Conservation (phyloP, 1,140 invertebrate species). For the Protaetia brevitarsis region DNA sequence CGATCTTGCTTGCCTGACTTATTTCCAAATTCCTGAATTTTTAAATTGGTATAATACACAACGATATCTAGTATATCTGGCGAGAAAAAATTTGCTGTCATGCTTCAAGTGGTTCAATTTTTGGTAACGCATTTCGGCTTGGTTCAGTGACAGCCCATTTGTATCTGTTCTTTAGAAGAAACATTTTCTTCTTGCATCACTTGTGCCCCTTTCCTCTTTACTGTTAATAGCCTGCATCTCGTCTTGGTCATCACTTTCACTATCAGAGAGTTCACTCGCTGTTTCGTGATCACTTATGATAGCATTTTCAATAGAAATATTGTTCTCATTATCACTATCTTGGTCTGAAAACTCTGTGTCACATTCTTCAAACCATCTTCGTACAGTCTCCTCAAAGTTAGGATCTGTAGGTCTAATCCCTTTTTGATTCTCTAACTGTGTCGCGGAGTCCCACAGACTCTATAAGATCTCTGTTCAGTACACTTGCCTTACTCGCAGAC, state of each 20-base stretch:
- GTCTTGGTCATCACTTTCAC: no score
- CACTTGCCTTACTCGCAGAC: no score
- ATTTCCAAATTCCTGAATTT: conserved; percentile 23
- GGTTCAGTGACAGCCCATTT: no score
- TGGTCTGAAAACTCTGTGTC: no score
- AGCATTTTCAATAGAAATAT: conserved; percentile 16
- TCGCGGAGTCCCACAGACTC: no score
- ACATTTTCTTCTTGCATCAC: conserved; percentile 16
- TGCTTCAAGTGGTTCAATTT: conserved; percentile 25
- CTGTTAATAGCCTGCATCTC: no score
- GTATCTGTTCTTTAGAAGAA: conserved; percentile 21
- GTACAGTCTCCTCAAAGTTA: conserved; percentile 10
- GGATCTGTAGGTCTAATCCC: conserved; percentile 22
- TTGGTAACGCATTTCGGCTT: neutral
- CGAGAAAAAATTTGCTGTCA: conserved; percentile 19
- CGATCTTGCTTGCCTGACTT: conserved; percentile 12
- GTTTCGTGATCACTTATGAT: conserved; percentile 6
- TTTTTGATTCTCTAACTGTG: no score
- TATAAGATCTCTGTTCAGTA: conserved; percentile 18
- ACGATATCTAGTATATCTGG: no score
- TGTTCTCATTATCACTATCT: conserved; percentile 18
- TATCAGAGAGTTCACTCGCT: conserved; percentile 16
- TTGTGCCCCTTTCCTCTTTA: no score
- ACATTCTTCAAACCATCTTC: no score
- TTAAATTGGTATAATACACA: no score